Evolutionary conservation across 2,888 invertebrate species (phyloP), one percentile per base, ranked within the genome.

Genomic region (Elegia similella): DNA sequence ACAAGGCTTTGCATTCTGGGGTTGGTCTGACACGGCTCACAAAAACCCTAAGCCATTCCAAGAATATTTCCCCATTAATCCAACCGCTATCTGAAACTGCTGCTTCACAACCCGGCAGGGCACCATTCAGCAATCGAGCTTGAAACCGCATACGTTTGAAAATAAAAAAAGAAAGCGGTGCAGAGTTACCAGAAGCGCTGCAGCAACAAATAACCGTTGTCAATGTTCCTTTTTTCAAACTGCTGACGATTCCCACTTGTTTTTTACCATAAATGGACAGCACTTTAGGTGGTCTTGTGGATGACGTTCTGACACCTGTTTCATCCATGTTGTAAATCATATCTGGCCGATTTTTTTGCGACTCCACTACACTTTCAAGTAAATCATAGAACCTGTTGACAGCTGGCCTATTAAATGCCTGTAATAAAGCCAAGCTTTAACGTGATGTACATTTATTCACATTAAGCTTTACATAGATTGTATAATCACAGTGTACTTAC

Each of bases 161-260:
- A 57, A 74, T 69, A 42, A 72, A 62, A 62, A 62, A 69, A 6
- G 75, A 5, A 23, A 5, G 72, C 58, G 74, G 71, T 29, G 75
- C 43, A 62, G 68, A 75, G 12, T 57, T 17, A 7, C 73, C 74
- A 42, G 69, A 50, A 12, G 62, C 62, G 59, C 52, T 67, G 52
- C 65, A 64, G 48, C 59, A 60, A 42, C 62, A 62, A 10, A 65
- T 53, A 13, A 63, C 56, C 42, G 63, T 68, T 0, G 64, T 64
- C 13, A 62, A 34, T 61, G 63, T 44, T 30, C 67, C 64, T 48
- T 63, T 57, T 63, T 67, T 68, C 3, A 32, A 17, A 43, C 48
- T 58, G 13, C 23, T 32, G n/a, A 60, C 42, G 1, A 59, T 53
- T 8, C 67, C 69, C 6, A 72, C 66, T 63, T 69, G 65, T 56